phyloP scores from a whole-genome alignment of 2,888 invertebrate species.

The Drosophila neonasuta region DNA sequence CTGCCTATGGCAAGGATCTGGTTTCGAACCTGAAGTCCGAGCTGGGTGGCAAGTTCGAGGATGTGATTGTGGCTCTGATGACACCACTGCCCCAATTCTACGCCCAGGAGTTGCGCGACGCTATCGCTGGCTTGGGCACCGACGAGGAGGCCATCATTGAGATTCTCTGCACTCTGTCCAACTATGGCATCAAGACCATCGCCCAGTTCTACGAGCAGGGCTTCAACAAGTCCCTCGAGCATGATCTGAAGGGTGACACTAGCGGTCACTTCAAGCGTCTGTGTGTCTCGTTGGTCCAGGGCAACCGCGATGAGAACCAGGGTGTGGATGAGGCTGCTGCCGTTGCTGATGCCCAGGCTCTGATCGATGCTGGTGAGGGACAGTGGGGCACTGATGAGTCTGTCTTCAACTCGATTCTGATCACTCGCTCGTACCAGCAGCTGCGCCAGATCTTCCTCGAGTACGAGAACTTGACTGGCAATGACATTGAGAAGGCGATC shows the following conservation, averaged over 20 bases:
- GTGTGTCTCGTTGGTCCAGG: constrained; percentile 93
- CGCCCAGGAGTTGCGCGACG: constrained; percentile 94
- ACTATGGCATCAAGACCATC: constrained; percentile 93
- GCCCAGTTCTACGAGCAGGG: constrained; percentile 93
- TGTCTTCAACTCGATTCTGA: constrained; percentile 92
- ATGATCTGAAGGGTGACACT: constrained; percentile 94
- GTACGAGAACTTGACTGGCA: constrained; percentile 90
- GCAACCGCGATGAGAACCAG: constrained; percentile 94
- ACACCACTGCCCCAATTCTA: constrained; percentile 94
- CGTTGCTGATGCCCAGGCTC: constrained; percentile 90
- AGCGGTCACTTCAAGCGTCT: constrained; percentile 97
- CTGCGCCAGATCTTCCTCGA: constrained; percentile 92
- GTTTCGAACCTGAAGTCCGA: constrained; percentile 94
- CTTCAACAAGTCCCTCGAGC: constrained; percentile 91
- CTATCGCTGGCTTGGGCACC: constrained; percentile 93
- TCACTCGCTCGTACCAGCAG: constrained; percentile 94
- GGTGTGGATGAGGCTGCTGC: constrained; percentile 92
- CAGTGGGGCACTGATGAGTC: constrained; percentile 96
- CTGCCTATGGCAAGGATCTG: constrained; percentile 93
- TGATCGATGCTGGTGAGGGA: constrained; percentile 90
- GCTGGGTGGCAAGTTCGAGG: constrained; percentile 93
- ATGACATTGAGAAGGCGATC: constrained; percentile 92
- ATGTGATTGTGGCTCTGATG: constrained; percentile 94
- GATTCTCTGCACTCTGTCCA: constrained; percentile 94
- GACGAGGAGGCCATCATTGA: constrained; percentile 96